Evolutionary conservation across 2,797 vertebrate genomes (phyloP).

Genomic region (Urocyon cinereoargenteus): DNA sequence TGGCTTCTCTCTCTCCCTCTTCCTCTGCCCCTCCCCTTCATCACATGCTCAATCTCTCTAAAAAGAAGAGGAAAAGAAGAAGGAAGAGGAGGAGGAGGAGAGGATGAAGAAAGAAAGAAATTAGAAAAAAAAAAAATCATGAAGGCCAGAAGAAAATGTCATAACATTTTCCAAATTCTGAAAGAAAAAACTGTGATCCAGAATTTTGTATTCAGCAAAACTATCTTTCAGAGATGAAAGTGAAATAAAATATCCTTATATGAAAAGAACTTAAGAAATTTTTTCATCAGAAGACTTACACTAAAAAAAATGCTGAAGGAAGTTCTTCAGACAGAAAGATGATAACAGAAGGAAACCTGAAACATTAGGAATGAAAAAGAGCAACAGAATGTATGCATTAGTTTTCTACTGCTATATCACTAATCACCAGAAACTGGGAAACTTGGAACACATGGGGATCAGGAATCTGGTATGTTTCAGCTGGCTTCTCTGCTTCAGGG

Average conservation of each 20-base stretch:
- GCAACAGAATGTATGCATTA: neutral
- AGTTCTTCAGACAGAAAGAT: constrained; percentile 22
- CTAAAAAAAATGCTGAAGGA: neutral
- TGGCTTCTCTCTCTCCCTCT: neutral
- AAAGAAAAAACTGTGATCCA: neutral
- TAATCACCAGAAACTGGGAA: neutral
- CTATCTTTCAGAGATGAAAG: neutral
- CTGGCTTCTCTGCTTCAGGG: neutral
- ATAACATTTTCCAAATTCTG: neutral
- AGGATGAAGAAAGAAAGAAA: no score
- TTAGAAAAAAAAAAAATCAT: neutral
- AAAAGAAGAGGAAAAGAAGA: no score
- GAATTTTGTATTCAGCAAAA: neutral
- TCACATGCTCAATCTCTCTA: neutral
- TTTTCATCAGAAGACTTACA: neutral
- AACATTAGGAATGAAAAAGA: neutral
- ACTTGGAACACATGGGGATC: neutral
- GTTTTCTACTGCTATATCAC: neutral
- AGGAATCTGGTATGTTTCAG: neutral
- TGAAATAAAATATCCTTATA: neutral
- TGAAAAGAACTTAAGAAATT: neutral
- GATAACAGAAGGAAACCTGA: neutral
- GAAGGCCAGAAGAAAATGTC: neutral
- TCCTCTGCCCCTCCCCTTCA: neutral
- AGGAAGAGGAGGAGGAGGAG: no score